Evolutionary conservation across 2,797 vertebrate genomes (phyloP).

Genomic region (Rhadinocentrus ornatus): DNA sequence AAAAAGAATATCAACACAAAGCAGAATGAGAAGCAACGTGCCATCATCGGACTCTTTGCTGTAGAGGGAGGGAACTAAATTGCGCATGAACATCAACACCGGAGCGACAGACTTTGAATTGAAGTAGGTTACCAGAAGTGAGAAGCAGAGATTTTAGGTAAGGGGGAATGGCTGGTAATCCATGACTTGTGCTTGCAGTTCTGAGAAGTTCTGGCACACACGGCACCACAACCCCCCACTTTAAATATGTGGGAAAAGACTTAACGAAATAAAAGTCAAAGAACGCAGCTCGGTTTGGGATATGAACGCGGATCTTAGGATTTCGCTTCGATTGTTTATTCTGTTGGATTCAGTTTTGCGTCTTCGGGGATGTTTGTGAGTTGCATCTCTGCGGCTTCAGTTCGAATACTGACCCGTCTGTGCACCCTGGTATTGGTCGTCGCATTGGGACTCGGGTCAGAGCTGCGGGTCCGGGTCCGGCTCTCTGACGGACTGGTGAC

Average conservation of each 20-base stretch:
- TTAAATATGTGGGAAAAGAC: conserved; percentile 50
- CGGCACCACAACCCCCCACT: conserved; percentile 16
- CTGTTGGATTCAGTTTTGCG: conserved; percentile 60
- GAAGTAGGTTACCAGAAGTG: conserved; percentile 52
- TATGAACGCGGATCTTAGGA: conserved; percentile 61
- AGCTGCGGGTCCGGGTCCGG: conserved; percentile 92
- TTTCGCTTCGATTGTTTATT: conserved; percentile 47
- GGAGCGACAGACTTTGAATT: conserved; percentile 64
- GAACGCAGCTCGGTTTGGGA: conserved; percentile 28
- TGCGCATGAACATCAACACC: conserved; percentile 55
- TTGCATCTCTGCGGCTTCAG: conserved; percentile 64
- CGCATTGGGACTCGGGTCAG: conserved; percentile 75
- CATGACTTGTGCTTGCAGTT: conserved; percentile 19
- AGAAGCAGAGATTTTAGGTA: conserved; percentile 48
- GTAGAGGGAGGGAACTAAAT: conserved; percentile 13
- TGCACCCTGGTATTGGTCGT: conserved; percentile 68
- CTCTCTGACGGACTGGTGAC: conserved; percentile 91
- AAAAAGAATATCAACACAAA: conserved; percentile 65
- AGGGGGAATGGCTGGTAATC: conserved; percentile 11
- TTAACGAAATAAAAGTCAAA: conserved; percentile 34
- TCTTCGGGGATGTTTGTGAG: conserved; percentile 80
- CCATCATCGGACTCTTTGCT: conserved; percentile 23
- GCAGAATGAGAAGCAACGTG: conserved; percentile 66
- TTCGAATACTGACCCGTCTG: conserved; percentile 62
- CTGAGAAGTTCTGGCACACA: conserved; percentile 36